A percentile compares a stretch with the other conserved stretches of the same genome.
Conservation (phyloP, 2,888 invertebrate genomes). For the Colletes collaris region DNA sequence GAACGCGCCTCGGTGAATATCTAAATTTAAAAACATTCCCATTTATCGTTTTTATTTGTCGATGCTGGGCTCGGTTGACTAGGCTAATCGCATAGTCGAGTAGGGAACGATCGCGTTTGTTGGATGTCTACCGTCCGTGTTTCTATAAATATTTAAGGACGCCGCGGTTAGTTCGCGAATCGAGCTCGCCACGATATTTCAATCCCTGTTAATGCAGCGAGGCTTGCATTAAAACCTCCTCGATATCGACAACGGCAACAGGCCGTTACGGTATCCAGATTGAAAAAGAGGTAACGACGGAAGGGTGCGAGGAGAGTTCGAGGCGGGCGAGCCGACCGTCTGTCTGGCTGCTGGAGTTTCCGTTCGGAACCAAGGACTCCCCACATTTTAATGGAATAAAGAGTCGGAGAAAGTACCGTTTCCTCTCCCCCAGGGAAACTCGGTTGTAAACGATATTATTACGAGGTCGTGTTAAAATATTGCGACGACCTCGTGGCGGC, state of each 20-base stretch:
- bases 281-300: slow-evolving; percentile 43
- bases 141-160: slow-evolving; percentile 30
- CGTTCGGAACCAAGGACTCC: slow-evolving; percentile 41
- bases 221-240: slow-evolving; percentile 38
- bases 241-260: slow-evolving; percentile 47
- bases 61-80: no score
- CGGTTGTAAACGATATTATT: slow-evolving; percentile 62
- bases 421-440: slow-evolving; percentile 39
- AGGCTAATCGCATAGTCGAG: no score
- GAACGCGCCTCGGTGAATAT: no score
- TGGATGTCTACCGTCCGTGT: background rate
- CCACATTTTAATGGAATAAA: slow-evolving; percentile 57
- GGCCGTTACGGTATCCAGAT: slow-evolving; percentile 27
- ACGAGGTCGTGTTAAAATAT: slow-evolving; percentile 56
- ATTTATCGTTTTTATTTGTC: no score
- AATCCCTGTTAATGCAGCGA: slow-evolving; percentile 40
- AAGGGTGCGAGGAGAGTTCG: slow-evolving; percentile 40
- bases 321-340: slow-evolving; percentile 36
- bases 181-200: slow-evolving; percentile 22
- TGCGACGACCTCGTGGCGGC: slow-evolving; percentile 39
- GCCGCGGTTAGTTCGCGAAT: slow-evolving; percentile 1
- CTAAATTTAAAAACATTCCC: no score
- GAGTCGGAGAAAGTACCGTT: slow-evolving; percentile 38
- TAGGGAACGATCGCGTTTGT: background rate
- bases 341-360: slow-evolving; percentile 50